phyloP scores from a whole-genome alignment of 1,140 invertebrate genomes.

The Muscidifurax raptorellus region DNA sequence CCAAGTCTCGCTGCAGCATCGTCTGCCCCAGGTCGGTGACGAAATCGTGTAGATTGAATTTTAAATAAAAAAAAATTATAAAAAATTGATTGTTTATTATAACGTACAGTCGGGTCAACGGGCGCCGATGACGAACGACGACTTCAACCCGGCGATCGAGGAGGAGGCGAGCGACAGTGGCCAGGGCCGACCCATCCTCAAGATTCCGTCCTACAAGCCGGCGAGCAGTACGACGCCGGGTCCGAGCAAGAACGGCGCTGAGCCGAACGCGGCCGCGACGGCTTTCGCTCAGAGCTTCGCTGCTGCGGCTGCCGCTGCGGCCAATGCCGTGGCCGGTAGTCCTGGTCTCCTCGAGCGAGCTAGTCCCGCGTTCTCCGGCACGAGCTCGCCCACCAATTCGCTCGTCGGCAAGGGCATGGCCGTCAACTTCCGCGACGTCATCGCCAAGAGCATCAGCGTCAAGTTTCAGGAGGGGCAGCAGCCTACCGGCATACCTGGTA shows the following conservation, averaged over 20 bases:
- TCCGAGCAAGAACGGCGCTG: slow-evolving; percentile 78
- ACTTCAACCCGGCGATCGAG: slow-evolving; percentile 72
- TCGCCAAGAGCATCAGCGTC: slow-evolving; percentile 91
- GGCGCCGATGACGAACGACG: slow-evolving; percentile 71
- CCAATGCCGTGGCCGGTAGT: slow-evolving; percentile 63
- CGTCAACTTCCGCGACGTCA: slow-evolving; percentile 85
- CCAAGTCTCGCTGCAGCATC: slow-evolving; percentile 60
- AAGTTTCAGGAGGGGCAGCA: slow-evolving; percentile 86
- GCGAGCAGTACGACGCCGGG: slow-evolving; percentile 75
- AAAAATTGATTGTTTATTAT: background rate
- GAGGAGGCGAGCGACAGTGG: slow-evolving; percentile 77
- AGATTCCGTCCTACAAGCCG: slow-evolving; percentile 94
- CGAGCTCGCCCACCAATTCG: slow-evolving; percentile 72
- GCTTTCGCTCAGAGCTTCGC: slow-evolving; percentile 68
- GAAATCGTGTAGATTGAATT: background rate
- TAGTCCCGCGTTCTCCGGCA: slow-evolving; percentile 72
- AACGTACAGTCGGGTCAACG: slow-evolving; percentile 60
- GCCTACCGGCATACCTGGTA: slow-evolving; percentile 50
- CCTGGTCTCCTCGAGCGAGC: slow-evolving; percentile 72
- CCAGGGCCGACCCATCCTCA: slow-evolving; percentile 84
- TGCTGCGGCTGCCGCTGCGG: slow-evolving; percentile 41
- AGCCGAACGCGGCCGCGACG: slow-evolving; percentile 70
- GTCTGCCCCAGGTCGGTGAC: slow-evolving; percentile 54
- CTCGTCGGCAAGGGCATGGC: slow-evolving; percentile 75
- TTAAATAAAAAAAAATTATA: no score